Evolutionary conservation across 2,888 invertebrate species (phyloP), one percentile per base, ranked within the genome.

Genomic region (Syrphus vitripennis): DNA sequence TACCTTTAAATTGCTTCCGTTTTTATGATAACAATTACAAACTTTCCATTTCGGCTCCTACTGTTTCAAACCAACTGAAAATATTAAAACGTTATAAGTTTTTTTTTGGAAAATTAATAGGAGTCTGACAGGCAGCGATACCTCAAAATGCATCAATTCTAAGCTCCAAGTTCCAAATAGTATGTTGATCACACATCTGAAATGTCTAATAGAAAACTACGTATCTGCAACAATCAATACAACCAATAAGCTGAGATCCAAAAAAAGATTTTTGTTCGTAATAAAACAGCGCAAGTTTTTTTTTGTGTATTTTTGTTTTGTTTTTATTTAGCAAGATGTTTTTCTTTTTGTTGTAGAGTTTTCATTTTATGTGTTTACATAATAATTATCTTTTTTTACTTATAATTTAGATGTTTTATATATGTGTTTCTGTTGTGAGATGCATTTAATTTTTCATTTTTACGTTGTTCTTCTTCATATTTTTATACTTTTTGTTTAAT

Each of bases 321-420:
- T 34, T 69, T 80, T 81, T 86, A 86, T 81, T 81, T 81, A 84
- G 81, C 84, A 81, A 84, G 61, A 55, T 78, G 7, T 21, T 71
- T 42, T 76, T 67, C 19, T 19, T 34, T n/a, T 55, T 69, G 50
- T 70, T 75, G 31, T 55, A 57, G 61, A 40, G 70, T 71, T 74
- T 26, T 69, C 26, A 16, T 57, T 76, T 76, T 75, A 65, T 57
- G 71, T 77, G 63, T 65, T 59, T 81, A 84, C 84, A 80, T 84
- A 59, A 71, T 75, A 63, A 21, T 59, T n/a, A n/a, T n/a, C n/a
- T n/a, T n/a, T n/a, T 55, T 75, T 65, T 21, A 31, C 79, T 84
- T 81, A 81, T 42, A 81, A 55, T 86, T 86, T 81, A 86, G 76
- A 72, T 79, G 72, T 21, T 76, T 84, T 71, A 55, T 61, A 45